Percentiles rank a stretch among this genome's conserved stretches.
Conservation (phyloP, 2,888 invertebrate genomes). For the Trachelus iudaicus region DNA sequence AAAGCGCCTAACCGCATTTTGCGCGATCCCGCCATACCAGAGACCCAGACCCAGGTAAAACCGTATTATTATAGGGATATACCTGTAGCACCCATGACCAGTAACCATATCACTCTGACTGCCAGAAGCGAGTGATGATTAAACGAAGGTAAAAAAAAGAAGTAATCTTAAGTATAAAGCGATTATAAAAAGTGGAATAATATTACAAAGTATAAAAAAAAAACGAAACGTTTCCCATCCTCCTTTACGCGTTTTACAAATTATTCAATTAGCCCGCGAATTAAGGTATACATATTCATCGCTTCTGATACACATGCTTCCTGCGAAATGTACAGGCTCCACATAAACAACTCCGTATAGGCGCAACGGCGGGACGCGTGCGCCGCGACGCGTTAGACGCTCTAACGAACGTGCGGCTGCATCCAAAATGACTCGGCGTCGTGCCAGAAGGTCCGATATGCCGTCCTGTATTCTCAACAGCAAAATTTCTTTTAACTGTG, state of each 20-base stretch:
- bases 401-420: conserved; percentile 56
- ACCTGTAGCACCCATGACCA: conserved; percentile 7
- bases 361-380: conserved; percentile 26
- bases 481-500: not conserved
- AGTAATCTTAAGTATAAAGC: not conserved
- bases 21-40: conserved; percentile 51
- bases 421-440: conserved; percentile 38
- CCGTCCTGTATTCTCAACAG: not conserved
- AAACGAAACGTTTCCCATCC: not conserved
- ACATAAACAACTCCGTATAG: conserved; percentile 60
- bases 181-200: not conserved
- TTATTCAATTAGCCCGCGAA: conserved; percentile 67
- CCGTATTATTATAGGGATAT: not conserved
- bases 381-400: conserved; percentile 57
- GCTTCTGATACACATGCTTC: conserved; percentile 54
- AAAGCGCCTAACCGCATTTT: conserved; percentile 38
- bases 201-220: not conserved
- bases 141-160: not conserved
- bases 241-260: conserved; percentile 62
- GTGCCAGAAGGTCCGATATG: not conserved
- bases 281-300: conserved; percentile 66
- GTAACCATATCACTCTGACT: not conserved
- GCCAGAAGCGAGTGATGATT: not conserved
- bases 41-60: conserved; percentile 7
- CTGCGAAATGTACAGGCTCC: conserved; percentile 40